A percentile compares a stretch with the other conserved stretches of the same genome.
Evolutionary conservation across 2,888 invertebrate species (phyloP).

Genomic region (Gisinianus flammeolus): DNA sequence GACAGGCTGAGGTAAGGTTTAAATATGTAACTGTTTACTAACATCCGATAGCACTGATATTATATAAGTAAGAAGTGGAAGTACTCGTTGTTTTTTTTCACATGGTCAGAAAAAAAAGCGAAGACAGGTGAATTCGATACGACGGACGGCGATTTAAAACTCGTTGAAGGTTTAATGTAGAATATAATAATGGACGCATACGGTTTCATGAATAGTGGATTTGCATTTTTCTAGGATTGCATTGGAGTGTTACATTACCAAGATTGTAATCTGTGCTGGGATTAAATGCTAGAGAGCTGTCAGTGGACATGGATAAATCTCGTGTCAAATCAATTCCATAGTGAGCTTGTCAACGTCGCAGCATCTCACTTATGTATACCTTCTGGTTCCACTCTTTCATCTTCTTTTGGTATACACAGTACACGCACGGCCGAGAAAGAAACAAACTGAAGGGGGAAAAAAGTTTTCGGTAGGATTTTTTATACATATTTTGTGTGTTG

Average conservation of each 20-base stretch:
- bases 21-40: too few species aligned
- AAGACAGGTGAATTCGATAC: slow-evolving; percentile 25
- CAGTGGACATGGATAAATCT: slow-evolving; percentile 31
- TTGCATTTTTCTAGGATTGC: slow-evolving; percentile 10
- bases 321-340: slow-evolving; percentile 31
- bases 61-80: too few species aligned
- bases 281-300: background rate
- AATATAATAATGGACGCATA: slow-evolving; percentile 17
- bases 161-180: slow-evolving; percentile 18
- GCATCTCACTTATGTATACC: slow-evolving; percentile 22
- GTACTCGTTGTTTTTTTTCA: too few species aligned
- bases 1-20: too few species aligned
- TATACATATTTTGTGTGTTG: background rate
- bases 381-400: background rate
- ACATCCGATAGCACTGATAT: too few species aligned
- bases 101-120: slow-evolving; percentile 13
- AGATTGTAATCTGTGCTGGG: background rate
- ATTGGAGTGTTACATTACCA: background rate
- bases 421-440: background rate
- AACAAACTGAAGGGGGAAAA: background rate
- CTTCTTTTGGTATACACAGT: background rate
- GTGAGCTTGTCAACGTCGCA: slow-evolving; percentile 25
- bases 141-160: background rate
- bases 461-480: background rate
- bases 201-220: slow-evolving; percentile 11